Evolutionary conservation across 2,888 invertebrate species (phyloP).

Genomic region (Phorcus lineatus): DNA sequence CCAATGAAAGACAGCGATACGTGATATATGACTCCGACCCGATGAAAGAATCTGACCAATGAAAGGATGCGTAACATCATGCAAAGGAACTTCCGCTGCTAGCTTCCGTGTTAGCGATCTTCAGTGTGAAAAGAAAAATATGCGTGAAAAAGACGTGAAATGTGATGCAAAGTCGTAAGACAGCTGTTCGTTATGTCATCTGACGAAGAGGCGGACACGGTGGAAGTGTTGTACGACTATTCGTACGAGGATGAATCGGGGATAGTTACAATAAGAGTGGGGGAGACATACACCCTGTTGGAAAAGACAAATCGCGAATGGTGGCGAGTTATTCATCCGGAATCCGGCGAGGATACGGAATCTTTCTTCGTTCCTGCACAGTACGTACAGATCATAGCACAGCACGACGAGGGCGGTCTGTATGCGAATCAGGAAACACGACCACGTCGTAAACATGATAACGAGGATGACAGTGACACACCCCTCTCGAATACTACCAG

Average conservation of each 20-base stretch:
- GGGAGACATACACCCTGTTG: constrained; percentile 52
- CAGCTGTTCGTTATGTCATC: constrained; percentile 26
- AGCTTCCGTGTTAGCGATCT: not conserved
- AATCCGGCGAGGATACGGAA: constrained; percentile 43
- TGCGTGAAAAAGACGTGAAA: not conserved
- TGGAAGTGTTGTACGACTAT: constrained; percentile 62
- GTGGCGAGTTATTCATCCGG: constrained; percentile 60
- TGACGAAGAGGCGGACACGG: constrained; percentile 32
- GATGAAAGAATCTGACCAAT: not conserved
- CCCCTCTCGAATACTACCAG: not conserved
- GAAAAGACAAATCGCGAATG: constrained; percentile 53
- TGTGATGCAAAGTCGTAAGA: not conserved
- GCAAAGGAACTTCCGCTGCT: constrained; percentile 11
- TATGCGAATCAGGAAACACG: constrained; percentile 19
- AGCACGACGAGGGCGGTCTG: constrained; percentile 8
- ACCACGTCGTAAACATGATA: not conserved
- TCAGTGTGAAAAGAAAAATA: not conserved
- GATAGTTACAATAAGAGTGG: constrained; percentile 49
- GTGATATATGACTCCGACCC: no score
- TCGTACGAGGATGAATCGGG: constrained; percentile 55
- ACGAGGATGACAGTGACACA: not conserved
- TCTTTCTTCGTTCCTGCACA: constrained; percentile 66
- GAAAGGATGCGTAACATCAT: not conserved
- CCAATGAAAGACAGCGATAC: not conserved
- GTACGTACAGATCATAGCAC: constrained; percentile 56